Evolutionary conservation across 1,140 invertebrate genomes (phyloP).

Genomic region (Lordiphosa mommai): DNA sequence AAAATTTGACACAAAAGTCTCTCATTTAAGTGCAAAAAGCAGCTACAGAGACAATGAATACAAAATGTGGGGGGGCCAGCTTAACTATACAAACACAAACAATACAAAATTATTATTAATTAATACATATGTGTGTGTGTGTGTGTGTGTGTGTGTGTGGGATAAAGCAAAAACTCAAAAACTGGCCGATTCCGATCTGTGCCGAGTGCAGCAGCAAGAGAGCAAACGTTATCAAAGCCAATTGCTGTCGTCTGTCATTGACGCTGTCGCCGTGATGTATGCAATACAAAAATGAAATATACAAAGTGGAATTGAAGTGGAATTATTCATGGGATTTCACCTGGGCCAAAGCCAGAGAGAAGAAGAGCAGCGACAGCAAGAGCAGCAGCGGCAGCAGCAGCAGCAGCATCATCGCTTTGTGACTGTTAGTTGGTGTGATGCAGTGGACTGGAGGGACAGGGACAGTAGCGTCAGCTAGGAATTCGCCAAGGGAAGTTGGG

Average conservation of each 20-base stretch:
- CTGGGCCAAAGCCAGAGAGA: neutral
- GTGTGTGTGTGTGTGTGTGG: neutral
- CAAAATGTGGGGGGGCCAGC: neutral
- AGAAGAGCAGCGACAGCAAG: neutral
- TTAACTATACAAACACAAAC: constrained; percentile 18
- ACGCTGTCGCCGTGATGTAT: constrained; percentile 51
- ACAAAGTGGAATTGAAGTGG: constrained; percentile 73
- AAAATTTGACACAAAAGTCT: constrained; percentile 57
- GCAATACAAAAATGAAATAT: constrained; percentile 67
- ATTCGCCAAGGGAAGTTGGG: too few species aligned
- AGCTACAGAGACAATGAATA: constrained; percentile 26
- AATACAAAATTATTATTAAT: constrained; percentile 46
- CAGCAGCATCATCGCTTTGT: constrained; percentile 7
- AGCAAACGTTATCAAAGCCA: constrained; percentile 57
- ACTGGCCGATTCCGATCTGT: constrained; percentile 7
- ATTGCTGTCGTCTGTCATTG: constrained; percentile 57
- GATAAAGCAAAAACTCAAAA: constrained; percentile 21
- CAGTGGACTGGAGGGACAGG: too few species aligned
- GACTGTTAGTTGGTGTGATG: constrained; percentile 33
- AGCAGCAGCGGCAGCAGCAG: neutral
- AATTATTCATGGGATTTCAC: constrained; percentile 68
- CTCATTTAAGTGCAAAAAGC: constrained; percentile 46
- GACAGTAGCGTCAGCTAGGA: too few species aligned
- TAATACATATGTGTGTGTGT: constrained; percentile 23
- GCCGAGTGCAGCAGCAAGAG: neutral